Evolutionary conservation across 2,888 invertebrate species (phyloP), one percentile per base, ranked within the genome.

Genomic region (Drosophila robusta): DNA sequence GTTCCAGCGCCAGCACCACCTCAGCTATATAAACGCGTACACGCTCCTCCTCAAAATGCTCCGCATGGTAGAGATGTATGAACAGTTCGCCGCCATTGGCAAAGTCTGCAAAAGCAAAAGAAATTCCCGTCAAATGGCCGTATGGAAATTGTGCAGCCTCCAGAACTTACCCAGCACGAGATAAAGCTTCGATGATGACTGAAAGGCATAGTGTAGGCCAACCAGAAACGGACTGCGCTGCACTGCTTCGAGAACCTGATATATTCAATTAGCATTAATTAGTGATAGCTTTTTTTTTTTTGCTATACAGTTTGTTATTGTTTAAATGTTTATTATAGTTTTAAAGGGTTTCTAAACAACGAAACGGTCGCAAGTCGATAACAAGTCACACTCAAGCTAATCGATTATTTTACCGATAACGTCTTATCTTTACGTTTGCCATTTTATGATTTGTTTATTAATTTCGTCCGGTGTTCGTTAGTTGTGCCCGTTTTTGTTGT

Each of bases 181-280:
- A 93, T 99, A 98, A 78, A 99, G 94, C 93, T 98, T 99, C 56
- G 98, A 96, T 90, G 98, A 97, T 8, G 98, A 98, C 93, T 99
- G 99, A 94, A 99, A 99, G 91, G 99, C 99, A 93, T 99, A 99
- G 93, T 98, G 98, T 78, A 99, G 94, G 39, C 98, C 98, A 86
- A 99, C 98, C 78, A 99, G 95, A 93, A 99, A 99, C 55, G 99
- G 99, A 90, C 97, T 96, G 91, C 97, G 96, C 77, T 98, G 94
- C 70, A 99, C 97, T 54, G 98, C 97, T 93, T 99, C 99, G 80
- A 99, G 94, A 67, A 99, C 98, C 94, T 94, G 87, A 67, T 87
- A 90, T 73, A 71, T 12, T 34, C 11, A 7, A 12, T 12, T 34
- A 4, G 4, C 11, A 12, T 12, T 12, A 12, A 12, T 34, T 34